phyloP scores from a whole-genome alignment of 1,140 invertebrate species.

The Drosophila saltans region DNA sequence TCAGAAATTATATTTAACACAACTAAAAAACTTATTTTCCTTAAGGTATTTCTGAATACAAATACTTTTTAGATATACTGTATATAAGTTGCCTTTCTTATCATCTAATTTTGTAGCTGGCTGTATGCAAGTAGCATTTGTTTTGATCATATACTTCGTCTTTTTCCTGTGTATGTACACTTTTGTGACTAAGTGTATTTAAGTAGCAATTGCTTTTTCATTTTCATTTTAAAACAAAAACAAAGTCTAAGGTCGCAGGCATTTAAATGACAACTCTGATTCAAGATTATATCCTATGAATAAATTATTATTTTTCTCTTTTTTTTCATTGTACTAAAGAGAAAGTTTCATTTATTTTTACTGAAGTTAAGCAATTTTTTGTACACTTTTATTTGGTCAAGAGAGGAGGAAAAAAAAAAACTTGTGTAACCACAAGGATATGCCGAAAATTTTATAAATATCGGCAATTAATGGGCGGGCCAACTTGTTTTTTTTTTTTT shows the following conservation, averaged over 20 bases:
- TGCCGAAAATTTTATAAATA: constrained; percentile 8
- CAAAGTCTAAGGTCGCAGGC: neutral
- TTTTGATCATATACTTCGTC: no score
- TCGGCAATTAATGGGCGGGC: constrained; percentile 3
- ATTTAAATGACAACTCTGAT: neutral
- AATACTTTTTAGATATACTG: no score
- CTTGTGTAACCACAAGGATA: constrained; percentile 12
- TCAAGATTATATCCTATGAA: constrained; percentile 7
- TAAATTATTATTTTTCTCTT: neutral
- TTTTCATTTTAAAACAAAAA: neutral
- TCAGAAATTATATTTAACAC: no score
- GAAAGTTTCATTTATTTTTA: constrained; percentile 1
- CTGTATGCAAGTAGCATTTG: no score
- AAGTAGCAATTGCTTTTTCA: no score
- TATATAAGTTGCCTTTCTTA: no score
- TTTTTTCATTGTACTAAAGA: neutral
- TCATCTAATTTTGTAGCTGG: no score
- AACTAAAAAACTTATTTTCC: no score
- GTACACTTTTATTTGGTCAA: constrained; percentile 5
- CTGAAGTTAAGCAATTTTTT: constrained; percentile 3
- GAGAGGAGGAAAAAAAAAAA: neutral
- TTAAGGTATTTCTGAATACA: no score
- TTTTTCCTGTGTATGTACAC: no score
- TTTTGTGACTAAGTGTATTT: no score
- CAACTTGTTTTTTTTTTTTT: neutral